Percentiles rank a stretch among this genome's conserved stretches.
Evolutionary conservation across 2,888 invertebrate genomes (phyloP).

Genomic region (Octodonta nipae): DNA sequence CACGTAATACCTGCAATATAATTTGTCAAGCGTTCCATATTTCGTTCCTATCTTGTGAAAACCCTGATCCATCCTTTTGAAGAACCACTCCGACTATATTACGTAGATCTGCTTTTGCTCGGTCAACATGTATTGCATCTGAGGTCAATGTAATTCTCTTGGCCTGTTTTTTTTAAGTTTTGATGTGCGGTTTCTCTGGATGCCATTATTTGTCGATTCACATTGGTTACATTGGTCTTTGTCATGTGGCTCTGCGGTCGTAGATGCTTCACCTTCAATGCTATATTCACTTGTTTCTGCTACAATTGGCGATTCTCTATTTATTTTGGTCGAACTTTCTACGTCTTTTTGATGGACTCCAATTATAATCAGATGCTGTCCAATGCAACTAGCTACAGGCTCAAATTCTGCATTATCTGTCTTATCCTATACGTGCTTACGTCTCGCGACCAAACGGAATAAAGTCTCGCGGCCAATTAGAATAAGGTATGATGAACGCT

Average conservation of each 20-base stretch:
- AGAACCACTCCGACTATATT: constrained; percentile 18
- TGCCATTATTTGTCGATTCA: constrained; percentile 4
- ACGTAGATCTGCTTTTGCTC: constrained; percentile 14
- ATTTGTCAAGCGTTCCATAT: no score
- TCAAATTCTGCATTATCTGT: constrained; percentile 1
- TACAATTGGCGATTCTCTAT: background rate
- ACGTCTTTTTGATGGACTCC: background rate
- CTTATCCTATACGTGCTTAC: no score
- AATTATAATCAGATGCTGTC: no score
- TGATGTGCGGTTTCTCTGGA: constrained; percentile 8
- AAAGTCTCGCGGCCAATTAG: no score
- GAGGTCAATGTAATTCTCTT: constrained; percentile 14
- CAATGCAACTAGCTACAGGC: background rate
- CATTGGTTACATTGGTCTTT: background rate
- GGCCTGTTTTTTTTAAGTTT: constrained; percentile 12
- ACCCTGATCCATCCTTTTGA: constrained; percentile 12
- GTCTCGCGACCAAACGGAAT: no score
- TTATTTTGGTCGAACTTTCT: background rate
- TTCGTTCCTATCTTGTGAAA: constrained; percentile 11
- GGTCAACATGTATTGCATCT: constrained; percentile 14
- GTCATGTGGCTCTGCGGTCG: background rate
- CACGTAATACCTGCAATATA: no score
- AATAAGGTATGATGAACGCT: no score
- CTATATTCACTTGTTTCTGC: constrained; percentile 5
- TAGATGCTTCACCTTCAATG: constrained; percentile 1